Base-by-base conservation (phyloP, 2,888 invertebrate genomes). In the Pteria penguin region DNA sequence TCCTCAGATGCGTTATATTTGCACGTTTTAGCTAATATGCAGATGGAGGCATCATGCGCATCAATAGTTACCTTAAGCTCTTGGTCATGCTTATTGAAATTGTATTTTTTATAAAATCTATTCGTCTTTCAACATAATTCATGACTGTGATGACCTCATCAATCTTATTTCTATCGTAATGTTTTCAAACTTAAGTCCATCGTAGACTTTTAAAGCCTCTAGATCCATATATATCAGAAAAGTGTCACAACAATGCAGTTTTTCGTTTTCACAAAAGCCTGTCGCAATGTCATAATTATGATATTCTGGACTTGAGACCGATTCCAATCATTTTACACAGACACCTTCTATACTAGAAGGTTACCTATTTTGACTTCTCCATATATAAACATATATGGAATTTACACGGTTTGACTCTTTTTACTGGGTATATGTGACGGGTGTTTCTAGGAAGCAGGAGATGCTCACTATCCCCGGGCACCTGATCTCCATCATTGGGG, bases 101-200 rank as follows among this genome's bases (percentile, higher is more conserved):
- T 70, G 54, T 61, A 78, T n/a, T 75, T 60, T 68, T 80, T 78
- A 68, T 70, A 78, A 18, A 54, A 75, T 32, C 72, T 76, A 60
- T 72, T 79, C 24, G 68, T 72, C 24, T 67, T 60, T 32, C 76
- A 67, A 75, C 72, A 2, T 45, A 52, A 24, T 75, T 45, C 60
- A 80, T 67, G 58, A 65, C 62, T 52, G 54, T 32, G n/a, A 78
- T 24, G 27, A 78, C 36, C 22, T 60, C 60, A 24, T 62, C 60
- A 4, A 63, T 36, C n/a, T 74, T 54, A 22, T 45, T 62, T 18
- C 29, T 26, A 55, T 69, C 77, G 5, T 58, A 68, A 18, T 54
- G n/a, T 36, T 71, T 27, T 33, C 73, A 63, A 73, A 76, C 1
- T 29, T 29, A 14, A 77, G 29, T 0, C 69, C 73, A 69, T 77